These are phyloP conservation scores for Dilophus febrilis DNA, from an alignment of 2,888 invertebrate genomes.

Conservation along the genomic window DNA sequence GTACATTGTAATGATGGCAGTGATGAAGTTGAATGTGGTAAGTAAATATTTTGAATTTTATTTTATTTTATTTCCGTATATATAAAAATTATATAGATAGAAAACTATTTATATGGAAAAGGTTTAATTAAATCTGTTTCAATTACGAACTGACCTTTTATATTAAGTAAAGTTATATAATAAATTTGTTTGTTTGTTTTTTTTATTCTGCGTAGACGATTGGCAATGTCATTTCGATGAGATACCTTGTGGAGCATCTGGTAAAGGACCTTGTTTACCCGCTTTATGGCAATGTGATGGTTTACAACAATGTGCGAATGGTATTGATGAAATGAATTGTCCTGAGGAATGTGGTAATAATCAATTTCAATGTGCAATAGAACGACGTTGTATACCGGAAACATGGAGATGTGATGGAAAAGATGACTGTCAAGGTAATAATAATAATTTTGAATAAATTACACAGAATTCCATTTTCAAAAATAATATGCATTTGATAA, in stretches of 20 bases:
- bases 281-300: conserved; percentile 40
- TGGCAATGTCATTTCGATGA: conserved; percentile 40
- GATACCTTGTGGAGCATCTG: conserved; percentile 31
- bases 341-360: conserved; percentile 32
- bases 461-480: not conserved
- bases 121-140: too few relatives aligned
- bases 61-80: too few relatives aligned
- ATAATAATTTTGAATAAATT: not conserved
- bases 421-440: conserved; percentile 32
- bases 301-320: conserved; percentile 36
- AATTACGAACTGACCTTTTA: too few relatives aligned
- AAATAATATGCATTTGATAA: not conserved
- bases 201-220: conserved; percentile 15
- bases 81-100: too few relatives aligned
- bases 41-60: too few relatives aligned
- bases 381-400: conserved; percentile 40
- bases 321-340: conserved; percentile 38
- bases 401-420: conserved; percentile 41
- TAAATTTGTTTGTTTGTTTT: too few relatives aligned
- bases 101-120: too few relatives aligned
- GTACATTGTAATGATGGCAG: conserved; percentile 41
- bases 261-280: conserved; percentile 35
- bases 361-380: conserved; percentile 38
- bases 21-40: conserved; percentile 40
- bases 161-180: too few relatives aligned